Conservation (phyloP, 1,140 invertebrate genomes). For the Meteorus sp. region DNA sequence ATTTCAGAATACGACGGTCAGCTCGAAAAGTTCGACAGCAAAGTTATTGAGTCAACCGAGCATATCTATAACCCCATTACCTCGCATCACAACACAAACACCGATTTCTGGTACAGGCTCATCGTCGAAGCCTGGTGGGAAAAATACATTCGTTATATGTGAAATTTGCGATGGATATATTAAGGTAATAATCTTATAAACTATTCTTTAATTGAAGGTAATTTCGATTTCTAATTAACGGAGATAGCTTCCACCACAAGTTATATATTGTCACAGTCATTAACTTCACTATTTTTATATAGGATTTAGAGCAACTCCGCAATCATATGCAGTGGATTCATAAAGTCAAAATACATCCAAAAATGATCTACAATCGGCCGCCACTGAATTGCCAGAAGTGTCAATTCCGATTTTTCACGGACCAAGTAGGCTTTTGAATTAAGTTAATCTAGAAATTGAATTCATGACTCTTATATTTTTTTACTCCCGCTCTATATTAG, state of each 20-base stretch:
- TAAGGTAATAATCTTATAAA: slow-evolving; percentile 61
- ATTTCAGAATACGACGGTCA: slow-evolving; percentile 60
- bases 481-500: slow-evolving; percentile 52
- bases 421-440: slow-evolving; percentile 65
- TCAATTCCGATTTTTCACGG: slow-evolving; percentile 84
- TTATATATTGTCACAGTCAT: no score
- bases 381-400: slow-evolving; percentile 95
- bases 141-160: slow-evolving; percentile 88
- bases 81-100: slow-evolving; percentile 63
- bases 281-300: no score
- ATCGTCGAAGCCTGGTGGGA: slow-evolving; percentile 61
- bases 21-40: slow-evolving; percentile 55
- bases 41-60: slow-evolving; percentile 75
- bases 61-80: slow-evolving; percentile 88
- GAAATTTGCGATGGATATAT: slow-evolving; percentile 96
- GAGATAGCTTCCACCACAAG: slow-evolving; percentile 15
- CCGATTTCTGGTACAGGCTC: slow-evolving; percentile 54
- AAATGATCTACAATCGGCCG: slow-evolving; percentile 93
- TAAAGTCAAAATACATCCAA: slow-evolving; percentile 94
- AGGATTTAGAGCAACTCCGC: slow-evolving; percentile 85
- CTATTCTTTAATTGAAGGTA: neutral
- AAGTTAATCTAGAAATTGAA: neutral
- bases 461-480: neutral
- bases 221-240: neutral
- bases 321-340: slow-evolving; percentile 97